phyloP scores from a whole-genome alignment of 1,140 invertebrate species.

The Oreohelix idahoensis region DNA sequence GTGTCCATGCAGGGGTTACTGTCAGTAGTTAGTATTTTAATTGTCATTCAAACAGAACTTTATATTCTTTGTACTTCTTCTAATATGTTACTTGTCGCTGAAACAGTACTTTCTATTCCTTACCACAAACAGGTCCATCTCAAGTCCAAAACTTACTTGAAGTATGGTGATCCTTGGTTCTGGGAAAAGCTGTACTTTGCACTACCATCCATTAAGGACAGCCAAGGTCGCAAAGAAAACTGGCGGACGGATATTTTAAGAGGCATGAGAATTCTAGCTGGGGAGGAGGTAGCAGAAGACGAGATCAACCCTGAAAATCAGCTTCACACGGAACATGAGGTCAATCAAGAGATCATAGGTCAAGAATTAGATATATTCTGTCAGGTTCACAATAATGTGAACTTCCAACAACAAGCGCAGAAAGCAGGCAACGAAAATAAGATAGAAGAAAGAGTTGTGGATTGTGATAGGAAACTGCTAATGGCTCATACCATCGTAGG shows the following conservation, averaged over 20 bases:
- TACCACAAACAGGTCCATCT: conserved; percentile 42
- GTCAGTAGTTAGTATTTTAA: background rate
- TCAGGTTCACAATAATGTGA: background rate
- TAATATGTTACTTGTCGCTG: background rate
- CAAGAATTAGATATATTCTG: background rate
- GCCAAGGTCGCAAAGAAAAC: background rate
- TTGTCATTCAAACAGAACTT: too few species aligned
- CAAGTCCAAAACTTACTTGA: conserved; percentile 79
- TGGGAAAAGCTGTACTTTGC: conserved; percentile 95
- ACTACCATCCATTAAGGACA: conserved; percentile 76
- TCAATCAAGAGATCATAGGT: background rate
- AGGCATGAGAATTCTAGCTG: conserved; percentile 23
- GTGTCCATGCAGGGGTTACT: background rate
- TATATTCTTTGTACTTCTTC: background rate
- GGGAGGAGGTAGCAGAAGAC: background rate
- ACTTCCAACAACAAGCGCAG: background rate
- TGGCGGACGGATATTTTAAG: background rate
- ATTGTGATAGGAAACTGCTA: background rate
- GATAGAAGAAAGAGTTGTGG: background rate
- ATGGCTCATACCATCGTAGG: background rate
- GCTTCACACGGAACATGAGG: background rate
- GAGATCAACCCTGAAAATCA: background rate
- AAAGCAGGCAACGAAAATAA: background rate
- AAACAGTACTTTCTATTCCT: background rate
- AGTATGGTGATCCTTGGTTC: conserved; percentile 82